Base-by-base conservation (phyloP, 2,888 invertebrate genomes). In the Griposia aprilina region DNA sequence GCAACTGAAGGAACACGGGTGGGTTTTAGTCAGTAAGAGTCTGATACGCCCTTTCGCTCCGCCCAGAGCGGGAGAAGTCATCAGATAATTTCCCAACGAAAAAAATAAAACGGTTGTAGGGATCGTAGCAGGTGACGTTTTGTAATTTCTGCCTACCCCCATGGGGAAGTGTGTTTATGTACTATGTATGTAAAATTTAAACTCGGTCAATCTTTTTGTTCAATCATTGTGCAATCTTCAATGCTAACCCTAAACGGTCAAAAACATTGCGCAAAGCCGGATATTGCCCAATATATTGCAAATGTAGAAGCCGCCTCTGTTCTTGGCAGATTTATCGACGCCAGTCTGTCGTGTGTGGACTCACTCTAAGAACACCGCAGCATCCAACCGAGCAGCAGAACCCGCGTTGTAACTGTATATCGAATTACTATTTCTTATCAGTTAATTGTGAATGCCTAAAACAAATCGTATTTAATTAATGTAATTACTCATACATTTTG, bases 381-480 rank as follows among this genome's bases (percentile, higher is more conserved):
- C 30, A 1, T 2, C 30, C 11, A 66, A 30, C 71, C n/a, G 4
- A 45, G 17, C 20, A 4, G 36, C 17, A 17, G n/a, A 17, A 30
- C 2, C 8, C 4, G 20, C 50, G n/a, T 1, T 17, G 1, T 23
- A 15, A 23, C 17, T 17, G 70, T 55, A 30, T 76, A 45, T 23
- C 23, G n/a, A 63, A 57, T 65, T 55, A 8, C 2, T 13, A 50
- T 76, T 63, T 26, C 65, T 76, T 76, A 76, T 76, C 76, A 48
- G 52, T 41, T 74, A 45, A 45, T 41, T 52, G 7, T 23, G 2
- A 60, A 75, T 2, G n/a, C 0, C 1, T 36, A 36, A 55, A 76
- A 76, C 48, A 17, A 71, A 65, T 76, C 11, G 26, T 26, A 26
- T 48, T 65, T 57, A n/a, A 57, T 76, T 17, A 52, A n/a, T 7